Base-by-base conservation (phyloP, 1,140 invertebrate genomes). In the Penaeus indicus region DNA sequence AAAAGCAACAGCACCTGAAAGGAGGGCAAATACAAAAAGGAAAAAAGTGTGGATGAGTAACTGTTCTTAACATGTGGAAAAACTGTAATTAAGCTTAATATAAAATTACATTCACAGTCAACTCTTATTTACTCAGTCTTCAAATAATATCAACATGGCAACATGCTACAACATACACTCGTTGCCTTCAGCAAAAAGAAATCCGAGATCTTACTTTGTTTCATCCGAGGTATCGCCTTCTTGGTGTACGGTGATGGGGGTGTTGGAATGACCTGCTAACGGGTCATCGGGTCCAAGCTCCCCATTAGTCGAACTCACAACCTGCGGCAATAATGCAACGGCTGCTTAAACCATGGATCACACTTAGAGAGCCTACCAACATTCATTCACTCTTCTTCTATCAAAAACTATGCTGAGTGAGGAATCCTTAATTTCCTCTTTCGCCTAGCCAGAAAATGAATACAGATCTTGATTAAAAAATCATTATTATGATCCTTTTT, bases 281-380 rank as follows among this genome's bases (percentile, higher is more conserved):
- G 97, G 97, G 94, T 99, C 98, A 93, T 99, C 98, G 91, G 96
- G 96, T 82, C 96, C 97, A 92, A 99, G 93, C 94, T 99, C 98
- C 91, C 98, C 98, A 94, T 99, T 99, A 85, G 97, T 98, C 90
- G 98, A 99, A 93, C 97, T 98, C 91, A 99, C 97, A 94, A 99
- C 98, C 97, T 99, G 94, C 16, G 94, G 94, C 80, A 92, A 94
- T 90, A 91, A 91, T 79, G 90, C 87, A 47, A 91, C 80, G 89
- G 91, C 8, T 38, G n/a, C 21, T 54, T 54, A 54, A 16, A 54
- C 16, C 54, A 11, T 13, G 54, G 54, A 72, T n/a, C 54, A 54
- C 54, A 16, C 54, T 54, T 7, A 8, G 54, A 54, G 54, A 54
- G 54, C 54, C 54, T 54, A 54, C 54, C 54, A 54, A 54, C 54